Evolutionary conservation across 2,797 vertebrate species (phyloP).

Genomic region (Gobionotothen gibberifrons): DNA sequence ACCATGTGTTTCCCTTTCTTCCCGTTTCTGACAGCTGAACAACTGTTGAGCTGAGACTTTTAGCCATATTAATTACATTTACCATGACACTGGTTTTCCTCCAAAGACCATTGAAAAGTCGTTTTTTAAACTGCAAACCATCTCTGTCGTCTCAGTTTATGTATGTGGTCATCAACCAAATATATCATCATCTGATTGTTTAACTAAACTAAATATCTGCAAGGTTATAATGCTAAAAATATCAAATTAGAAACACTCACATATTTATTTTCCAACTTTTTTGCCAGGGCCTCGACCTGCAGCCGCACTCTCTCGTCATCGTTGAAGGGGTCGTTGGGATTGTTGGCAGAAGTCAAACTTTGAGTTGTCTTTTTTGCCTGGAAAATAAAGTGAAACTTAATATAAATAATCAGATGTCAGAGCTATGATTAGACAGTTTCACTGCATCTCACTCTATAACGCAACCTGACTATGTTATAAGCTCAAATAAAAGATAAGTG

Average conservation of each 20-base stretch:
- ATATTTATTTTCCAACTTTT: conserved; percentile 98
- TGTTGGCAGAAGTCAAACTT: conserved; percentile 42
- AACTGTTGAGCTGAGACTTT: neutral
- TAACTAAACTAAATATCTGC: neutral
- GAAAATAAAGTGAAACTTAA: conserved; percentile 20
- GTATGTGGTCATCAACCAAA: neutral
- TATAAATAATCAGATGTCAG: conserved; percentile 2
- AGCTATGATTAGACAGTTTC: neutral
- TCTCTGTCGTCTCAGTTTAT: neutral
- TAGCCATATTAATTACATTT: neutral
- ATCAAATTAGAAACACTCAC: conserved; percentile 82
- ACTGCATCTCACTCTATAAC: neutral
- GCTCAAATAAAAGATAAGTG: neutral
- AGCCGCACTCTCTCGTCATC: conserved; percentile 89
- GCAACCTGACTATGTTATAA: neutral
- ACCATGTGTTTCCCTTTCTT: neutral
- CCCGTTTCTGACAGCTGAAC: neutral
- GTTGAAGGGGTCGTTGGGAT: conserved; percentile 87
- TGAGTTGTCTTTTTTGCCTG: conserved; percentile 81
- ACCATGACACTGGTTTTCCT: no score
- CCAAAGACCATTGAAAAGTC: neutral
- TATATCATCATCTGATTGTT: neutral
- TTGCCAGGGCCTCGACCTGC: conserved; percentile 92
- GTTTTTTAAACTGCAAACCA: neutral
- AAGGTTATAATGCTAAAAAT: neutral